phyloP scores from a whole-genome alignment of 2,888 invertebrate species.

The Girardia tigrina region DNA sequence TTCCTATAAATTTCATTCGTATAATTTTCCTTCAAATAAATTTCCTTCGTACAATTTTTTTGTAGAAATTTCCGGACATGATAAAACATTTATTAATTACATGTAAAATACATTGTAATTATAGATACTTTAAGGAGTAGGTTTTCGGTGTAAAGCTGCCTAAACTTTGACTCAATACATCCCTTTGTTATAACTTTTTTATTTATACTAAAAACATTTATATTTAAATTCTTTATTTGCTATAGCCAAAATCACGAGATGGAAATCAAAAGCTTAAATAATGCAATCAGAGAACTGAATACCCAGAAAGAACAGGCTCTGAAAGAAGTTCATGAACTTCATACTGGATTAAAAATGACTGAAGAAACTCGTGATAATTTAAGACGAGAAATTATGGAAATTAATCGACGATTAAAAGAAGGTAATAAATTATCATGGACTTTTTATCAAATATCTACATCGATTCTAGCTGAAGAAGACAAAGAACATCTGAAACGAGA shows the following conservation, averaged over 20 bases:
- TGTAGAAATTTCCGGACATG: too few species aligned
- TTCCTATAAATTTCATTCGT: too few species aligned
- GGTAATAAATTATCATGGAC: slow-evolving; percentile 52
- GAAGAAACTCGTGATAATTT: slow-evolving; percentile 68
- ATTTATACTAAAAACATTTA: too few species aligned
- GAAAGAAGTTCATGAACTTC: slow-evolving; percentile 62
- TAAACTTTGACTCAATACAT: too few species aligned
- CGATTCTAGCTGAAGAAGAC: slow-evolving; percentile 44
- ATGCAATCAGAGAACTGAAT: slow-evolving; percentile 44
- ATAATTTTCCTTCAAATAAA: too few species aligned
- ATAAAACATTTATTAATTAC: too few species aligned
- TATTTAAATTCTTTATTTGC: not conserved
- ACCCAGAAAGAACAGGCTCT: slow-evolving; percentile 47
- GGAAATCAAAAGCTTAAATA: slow-evolving; percentile 47
- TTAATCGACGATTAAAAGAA: slow-evolving; percentile 69
- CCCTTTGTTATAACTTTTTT: too few species aligned
- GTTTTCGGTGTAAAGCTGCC: too few species aligned
- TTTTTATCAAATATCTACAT: not conserved
- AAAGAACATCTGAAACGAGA: slow-evolving; percentile 57
- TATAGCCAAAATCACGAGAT: slow-evolving; percentile 57
- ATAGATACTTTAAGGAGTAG: too few species aligned
- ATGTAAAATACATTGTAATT: too few species aligned
- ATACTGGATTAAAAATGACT: slow-evolving; percentile 64
- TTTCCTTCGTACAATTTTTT: too few species aligned
- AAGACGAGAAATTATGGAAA: slow-evolving; percentile 68